A percentile compares a stretch with the other conserved stretches of the same genome.
phyloP scores from a whole-genome alignment of 2,113 vertebrate genomes.

The Pyxicephalus adspersus region DNA sequence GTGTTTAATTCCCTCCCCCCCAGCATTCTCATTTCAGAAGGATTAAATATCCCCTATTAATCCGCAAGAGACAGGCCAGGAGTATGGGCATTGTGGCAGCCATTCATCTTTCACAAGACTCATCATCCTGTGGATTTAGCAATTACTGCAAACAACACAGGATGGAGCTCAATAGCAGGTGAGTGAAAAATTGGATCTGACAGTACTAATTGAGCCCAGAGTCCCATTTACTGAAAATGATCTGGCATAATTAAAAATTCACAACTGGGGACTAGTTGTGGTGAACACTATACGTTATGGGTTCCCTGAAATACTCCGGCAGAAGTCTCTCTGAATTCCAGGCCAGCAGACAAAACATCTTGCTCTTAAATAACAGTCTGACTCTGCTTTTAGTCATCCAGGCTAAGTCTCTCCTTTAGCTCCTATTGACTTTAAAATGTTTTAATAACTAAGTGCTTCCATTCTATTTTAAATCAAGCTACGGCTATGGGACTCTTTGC shows the following conservation, averaged over 20 bases:
- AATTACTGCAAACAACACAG: conserved; percentile 67
- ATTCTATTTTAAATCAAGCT: conserved; percentile 51
- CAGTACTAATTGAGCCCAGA: conserved; percentile 74
- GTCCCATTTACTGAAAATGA: conserved; percentile 76
- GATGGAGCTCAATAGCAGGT: conserved; percentile 65
- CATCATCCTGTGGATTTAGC: conserved; percentile 67
- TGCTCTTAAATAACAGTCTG: conserved; percentile 28
- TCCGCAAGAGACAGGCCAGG: conserved; percentile 16
- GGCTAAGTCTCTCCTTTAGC: conserved; percentile 13
- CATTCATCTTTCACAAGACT: conserved; percentile 57
- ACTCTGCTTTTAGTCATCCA: conserved; percentile 26
- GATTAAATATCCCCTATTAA: neutral
- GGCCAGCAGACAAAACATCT: conserved; percentile 62
- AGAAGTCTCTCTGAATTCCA: conserved; percentile 64
- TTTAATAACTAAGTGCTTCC: conserved; percentile 26
- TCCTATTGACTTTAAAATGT: conserved; percentile 42
- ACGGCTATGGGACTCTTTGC: neutral
- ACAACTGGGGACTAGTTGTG: conserved; percentile 71
- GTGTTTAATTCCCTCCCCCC: rapidly evolving
- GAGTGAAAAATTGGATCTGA: conserved; percentile 72
- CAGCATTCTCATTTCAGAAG: conserved; percentile 2
- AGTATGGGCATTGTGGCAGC: conserved; percentile 55
- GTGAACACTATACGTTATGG: conserved; percentile 65
- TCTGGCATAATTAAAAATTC: conserved; percentile 76
- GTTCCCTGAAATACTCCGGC: conserved; percentile 62